Base-by-base conservation (phyloP, 2,888 invertebrate species). In the Drymonia ruficornis region DNA sequence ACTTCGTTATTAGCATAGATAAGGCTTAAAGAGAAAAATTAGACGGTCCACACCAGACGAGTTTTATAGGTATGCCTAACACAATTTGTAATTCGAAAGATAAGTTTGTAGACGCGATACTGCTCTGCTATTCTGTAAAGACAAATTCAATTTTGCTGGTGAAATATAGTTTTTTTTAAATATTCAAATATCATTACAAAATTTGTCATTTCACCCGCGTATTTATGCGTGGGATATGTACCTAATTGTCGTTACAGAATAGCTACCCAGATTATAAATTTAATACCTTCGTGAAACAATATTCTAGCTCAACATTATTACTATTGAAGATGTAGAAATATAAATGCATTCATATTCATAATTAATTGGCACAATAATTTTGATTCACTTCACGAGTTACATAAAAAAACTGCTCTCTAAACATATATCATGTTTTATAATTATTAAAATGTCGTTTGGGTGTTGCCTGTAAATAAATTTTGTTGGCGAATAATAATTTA, bases 1-100 rank as follows among this genome's bases (percentile, higher is more conserved):
- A 74, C 82, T 78, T 77, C 73, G 66, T 72, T 76, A 86, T 86
- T 86, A 86, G 73, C 87, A 86, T 88, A 89, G 87, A 87, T 88
- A 87, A 80, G 63, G 71, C 61, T 64, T 71, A 76, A 76, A 75
- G 76, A 79, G 75, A 80, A 76, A 64, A 75, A 61, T 49, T 63
- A 67, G 72, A 70, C 31, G 55, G 53, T 56, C 53, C 56, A 66
- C 61, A 60, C 61, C 28, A 64, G 65, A 73, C 74, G 53, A 67
- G 72, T 70, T 67, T 62, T 64, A 59, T 59, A n/a, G n/a, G n/a
- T n/a, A 64, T 65, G 53, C 11, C 49, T 11, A 52, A 38, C 66
- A 60, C 66, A 42, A 54, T 69, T 67, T 67, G 62, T 70, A 61
- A 53, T 18, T 34, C 12, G 34, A 34, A 28, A 9, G 28, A 45